A percentile compares a stretch with the other conserved stretches of the same genome.
These are phyloP conservation scores for Todus mexicanus DNA, from an alignment of 2,797 vertebrate species.

Conservation along the genomic window DNA sequence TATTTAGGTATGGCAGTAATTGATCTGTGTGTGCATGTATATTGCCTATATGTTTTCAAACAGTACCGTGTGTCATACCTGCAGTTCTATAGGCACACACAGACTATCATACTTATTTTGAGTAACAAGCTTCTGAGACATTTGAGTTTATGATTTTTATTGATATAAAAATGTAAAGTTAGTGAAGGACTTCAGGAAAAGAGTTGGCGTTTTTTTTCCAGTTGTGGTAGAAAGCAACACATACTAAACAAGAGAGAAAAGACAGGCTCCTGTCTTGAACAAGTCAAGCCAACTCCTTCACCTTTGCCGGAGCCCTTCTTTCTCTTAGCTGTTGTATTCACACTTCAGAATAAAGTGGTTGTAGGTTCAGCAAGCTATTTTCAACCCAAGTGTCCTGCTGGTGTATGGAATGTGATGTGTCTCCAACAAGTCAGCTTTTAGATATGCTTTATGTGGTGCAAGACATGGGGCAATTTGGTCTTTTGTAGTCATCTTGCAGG, in stretches of 20 bases:
- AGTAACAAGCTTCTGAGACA: background rate
- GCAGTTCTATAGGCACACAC: fast-evolving
- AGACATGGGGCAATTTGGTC: too few species aligned
- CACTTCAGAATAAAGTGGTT: background rate
- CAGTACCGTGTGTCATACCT: fast-evolving
- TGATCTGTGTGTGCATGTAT: fast-evolving
- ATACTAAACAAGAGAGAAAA: background rate
- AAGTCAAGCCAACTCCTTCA: background rate
- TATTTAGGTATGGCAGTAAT: background rate
- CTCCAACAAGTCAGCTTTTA: background rate
- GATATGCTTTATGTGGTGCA: background rate
- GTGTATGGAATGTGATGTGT: background rate
- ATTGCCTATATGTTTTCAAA: background rate
- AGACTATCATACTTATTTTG: background rate
- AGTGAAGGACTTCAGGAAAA: background rate
- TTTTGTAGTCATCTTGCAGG: background rate
- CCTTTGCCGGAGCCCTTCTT: background rate
- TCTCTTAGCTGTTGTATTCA: background rate
- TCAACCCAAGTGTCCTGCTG: background rate
- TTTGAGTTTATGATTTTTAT: background rate
- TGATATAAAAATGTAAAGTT: background rate
- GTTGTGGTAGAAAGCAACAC: background rate
- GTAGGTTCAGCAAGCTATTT: background rate
- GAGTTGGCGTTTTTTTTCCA: fast-evolving
- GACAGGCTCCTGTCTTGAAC: background rate